Evolutionary conservation across 2,113 vertebrate genomes (phyloP), one percentile per base, ranked within the genome.

Genomic region (Pollachius pollachius): DNA sequence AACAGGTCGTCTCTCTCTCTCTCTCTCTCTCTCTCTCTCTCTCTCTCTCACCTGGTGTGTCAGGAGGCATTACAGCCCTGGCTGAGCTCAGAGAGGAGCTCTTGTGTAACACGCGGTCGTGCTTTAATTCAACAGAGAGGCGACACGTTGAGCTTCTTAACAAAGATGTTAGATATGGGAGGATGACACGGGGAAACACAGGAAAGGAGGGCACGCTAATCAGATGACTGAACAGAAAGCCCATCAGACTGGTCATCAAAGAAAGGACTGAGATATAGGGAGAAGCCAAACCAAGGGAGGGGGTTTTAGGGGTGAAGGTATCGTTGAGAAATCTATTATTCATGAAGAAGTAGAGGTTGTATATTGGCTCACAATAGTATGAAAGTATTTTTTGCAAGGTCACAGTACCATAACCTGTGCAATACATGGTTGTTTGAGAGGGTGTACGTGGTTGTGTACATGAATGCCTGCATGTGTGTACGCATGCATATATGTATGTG

Each of bases 341-440:
- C 75, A 87, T 61, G 19, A 76, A 37, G 57, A 75, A 63, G 65
- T 17, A 52, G 62, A 67, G 37, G 48, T 52, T 71, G 64, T 16
- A 70, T 64, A 70, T 73, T 63, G 69, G 67, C 77, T 84, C 72
- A 68, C 78, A 69, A 72, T 84, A 86, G 86, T 9, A 12, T 77
- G 30, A 34, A 75, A 80, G 79, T 71, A 78, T 85, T 89, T 89
- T 88, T 80, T 84, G 84, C 70, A 84, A 86, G 85, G 89, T 90
- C 84, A 76, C 81, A 86, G 83, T 78, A 86, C 77, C 70, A 88
- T 87, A 90, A 90, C 90, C 86, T 69, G 85, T 82, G 13, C 5
- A 7, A 85, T 87, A 87, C 81, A 83, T 83, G 78, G 77, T 81
- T 84, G 30, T 34, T 34, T 34, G 30, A 34, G 30, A 5, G 30